These are phyloP conservation scores for Zalophus californianus DNA, from an alignment of 2,797 vertebrate species.

Conservation along the genomic window DNA sequence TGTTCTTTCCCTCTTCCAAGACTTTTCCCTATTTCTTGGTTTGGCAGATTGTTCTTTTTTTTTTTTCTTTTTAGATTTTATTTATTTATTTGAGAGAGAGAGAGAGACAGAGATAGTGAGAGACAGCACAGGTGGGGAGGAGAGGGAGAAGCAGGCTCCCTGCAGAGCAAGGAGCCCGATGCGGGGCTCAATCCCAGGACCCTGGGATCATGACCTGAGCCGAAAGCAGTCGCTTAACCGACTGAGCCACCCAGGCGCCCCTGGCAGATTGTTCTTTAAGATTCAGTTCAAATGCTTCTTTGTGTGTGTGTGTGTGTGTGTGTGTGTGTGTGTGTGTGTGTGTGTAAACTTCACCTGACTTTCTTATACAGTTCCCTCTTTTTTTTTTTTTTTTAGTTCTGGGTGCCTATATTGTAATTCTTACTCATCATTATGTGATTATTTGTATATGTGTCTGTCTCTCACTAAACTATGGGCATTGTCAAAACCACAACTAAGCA, in stretches of 20 bases:
- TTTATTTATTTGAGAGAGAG: no score
- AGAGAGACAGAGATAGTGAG: no score
- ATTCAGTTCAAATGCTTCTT: background rate
- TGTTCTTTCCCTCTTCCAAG: background rate
- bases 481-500: background rate
- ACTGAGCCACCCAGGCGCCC: no score
- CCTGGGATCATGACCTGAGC: no score
- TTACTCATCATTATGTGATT: background rate
- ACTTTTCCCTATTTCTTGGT: background rate
- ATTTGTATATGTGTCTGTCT: background rate
- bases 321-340: background rate
- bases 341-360: background rate
- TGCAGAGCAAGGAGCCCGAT: no score
- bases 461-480: slow-evolving; percentile 17
- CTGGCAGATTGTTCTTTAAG: background rate
- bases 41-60: no score
- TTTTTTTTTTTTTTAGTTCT: background rate
- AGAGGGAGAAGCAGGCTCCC: no score
- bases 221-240: no score
- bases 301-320: background rate
- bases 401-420: background rate
- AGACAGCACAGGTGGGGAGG: no score
- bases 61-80: no score
- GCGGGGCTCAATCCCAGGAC: no score
- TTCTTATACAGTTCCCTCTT: background rate